Evolutionary conservation across 2,113 vertebrate species (phyloP).

Genomic region (Tor tambroides): DNA sequence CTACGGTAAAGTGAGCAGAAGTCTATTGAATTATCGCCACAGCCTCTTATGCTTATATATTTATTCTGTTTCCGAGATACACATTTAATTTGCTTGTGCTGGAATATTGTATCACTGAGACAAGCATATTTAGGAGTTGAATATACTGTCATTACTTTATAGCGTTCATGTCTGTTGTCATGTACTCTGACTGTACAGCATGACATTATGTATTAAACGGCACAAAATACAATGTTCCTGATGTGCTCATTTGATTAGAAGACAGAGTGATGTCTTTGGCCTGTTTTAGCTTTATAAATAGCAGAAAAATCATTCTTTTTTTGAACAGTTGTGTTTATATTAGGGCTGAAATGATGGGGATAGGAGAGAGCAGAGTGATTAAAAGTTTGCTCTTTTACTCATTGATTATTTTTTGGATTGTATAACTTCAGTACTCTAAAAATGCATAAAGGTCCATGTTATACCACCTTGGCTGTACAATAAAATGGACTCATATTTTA

Average conservation of each 20-base stretch:
- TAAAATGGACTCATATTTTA: not conserved
- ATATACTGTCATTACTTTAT: not conserved
- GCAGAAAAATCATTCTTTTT: not conserved
- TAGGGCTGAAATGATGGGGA: too few species aligned
- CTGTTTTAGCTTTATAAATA: not conserved
- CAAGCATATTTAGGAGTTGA: not conserved
- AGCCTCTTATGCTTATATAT: not conserved
- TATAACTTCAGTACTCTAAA: not conserved
- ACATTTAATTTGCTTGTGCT: not conserved
- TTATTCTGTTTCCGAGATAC: not conserved
- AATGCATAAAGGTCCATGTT: not conserved
- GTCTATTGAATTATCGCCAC: not conserved
- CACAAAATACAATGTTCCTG: not conserved
- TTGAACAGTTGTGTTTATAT: not conserved
- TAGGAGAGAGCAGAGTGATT: not conserved
- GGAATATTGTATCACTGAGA: constrained; percentile 18
- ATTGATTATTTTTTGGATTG: not conserved
- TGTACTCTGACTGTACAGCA: not conserved
- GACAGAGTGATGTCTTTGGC: not conserved
- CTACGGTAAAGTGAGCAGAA: not conserved
- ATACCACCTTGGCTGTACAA: not conserved
- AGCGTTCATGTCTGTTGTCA: not conserved
- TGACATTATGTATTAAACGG: not conserved
- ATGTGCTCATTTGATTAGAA: not conserved
- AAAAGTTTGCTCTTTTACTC: not conserved